Conservation (phyloP, 2,113 vertebrate species). For the Dendrocopos noguchii region DNA sequence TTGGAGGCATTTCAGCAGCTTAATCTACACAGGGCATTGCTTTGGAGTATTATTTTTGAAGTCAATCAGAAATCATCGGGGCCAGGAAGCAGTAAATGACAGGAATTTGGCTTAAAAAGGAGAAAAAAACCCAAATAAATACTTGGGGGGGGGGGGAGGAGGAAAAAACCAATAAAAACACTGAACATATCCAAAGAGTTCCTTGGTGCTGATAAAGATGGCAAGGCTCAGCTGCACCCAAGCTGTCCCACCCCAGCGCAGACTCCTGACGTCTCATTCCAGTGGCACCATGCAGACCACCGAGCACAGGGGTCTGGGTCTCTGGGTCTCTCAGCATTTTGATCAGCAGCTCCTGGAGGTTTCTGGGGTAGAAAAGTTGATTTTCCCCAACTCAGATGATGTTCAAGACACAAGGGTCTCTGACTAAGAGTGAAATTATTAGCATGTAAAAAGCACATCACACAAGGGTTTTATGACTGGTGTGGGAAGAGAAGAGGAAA, state of each 20-base stretch:
- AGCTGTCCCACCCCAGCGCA: slow-evolving; percentile 13
- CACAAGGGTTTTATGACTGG: background rate
- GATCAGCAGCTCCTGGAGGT: slow-evolving; percentile 14
- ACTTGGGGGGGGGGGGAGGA: background rate
- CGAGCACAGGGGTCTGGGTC: background rate
- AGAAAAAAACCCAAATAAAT: slow-evolving; percentile 49
- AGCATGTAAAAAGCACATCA: slow-evolving; percentile 20
- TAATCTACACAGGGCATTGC: slow-evolving; percentile 35
- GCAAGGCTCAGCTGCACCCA: slow-evolving; percentile 35
- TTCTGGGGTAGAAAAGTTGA: slow-evolving; percentile 17
- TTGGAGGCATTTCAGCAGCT: slow-evolving; percentile 73
- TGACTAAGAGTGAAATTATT: background rate
- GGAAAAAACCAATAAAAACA: background rate
- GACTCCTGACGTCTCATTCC: background rate
- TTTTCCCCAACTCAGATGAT: slow-evolving; percentile 43
- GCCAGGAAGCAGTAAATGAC: slow-evolving; percentile 71
- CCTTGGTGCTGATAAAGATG: slow-evolving; percentile 50
- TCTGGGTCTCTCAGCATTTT: slow-evolving; percentile 66
- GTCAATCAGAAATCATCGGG: slow-evolving; percentile 48
- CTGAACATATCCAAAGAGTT: slow-evolving; percentile 29
- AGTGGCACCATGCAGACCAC: background rate
- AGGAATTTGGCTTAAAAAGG: slow-evolving; percentile 63
- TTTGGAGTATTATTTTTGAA: slow-evolving; percentile 13
- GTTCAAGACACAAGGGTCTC: background rate
- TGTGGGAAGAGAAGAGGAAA: background rate